Percentiles rank a stretch among this genome's conserved stretches.
These are phyloP conservation scores for Apostichopus californicus DNA, from an alignment of 35 echinoderm and acorn worm species.

Conservation along the genomic window DNA sequence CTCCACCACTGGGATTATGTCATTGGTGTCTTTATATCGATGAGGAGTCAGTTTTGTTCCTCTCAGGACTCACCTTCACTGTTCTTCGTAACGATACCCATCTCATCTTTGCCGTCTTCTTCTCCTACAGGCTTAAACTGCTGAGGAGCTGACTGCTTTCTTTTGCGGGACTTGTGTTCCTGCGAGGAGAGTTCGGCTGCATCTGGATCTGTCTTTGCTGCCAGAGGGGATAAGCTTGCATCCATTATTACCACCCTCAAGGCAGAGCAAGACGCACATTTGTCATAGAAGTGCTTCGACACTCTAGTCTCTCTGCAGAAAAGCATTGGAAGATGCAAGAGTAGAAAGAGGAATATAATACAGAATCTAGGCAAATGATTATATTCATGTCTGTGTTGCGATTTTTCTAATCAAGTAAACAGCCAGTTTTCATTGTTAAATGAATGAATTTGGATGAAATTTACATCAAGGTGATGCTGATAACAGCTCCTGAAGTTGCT, in stretches of 20 bases:
- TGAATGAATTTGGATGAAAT: too few species aligned
- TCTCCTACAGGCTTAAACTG: slow-evolving; percentile 15
- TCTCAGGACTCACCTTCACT: background rate
- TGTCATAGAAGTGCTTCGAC: background rate
- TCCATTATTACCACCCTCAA: background rate
- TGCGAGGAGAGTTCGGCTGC: background rate
- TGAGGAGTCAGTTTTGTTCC: too few species aligned
- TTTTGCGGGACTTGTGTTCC: slow-evolving; percentile 19
- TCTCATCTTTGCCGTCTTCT: background rate
- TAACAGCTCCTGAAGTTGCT: too few species aligned
- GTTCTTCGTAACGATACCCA: background rate
- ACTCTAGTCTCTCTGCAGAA: background rate
- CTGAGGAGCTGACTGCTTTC: slow-evolving; percentile 46
- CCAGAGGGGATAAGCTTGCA: background rate
- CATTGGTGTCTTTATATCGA: too few species aligned
- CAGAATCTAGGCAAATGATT: too few species aligned
- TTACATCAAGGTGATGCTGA: too few species aligned
- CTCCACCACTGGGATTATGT: too few species aligned
- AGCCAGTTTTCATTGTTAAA: too few species aligned
- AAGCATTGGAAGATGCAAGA: background rate
- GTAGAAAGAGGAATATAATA: too few species aligned
- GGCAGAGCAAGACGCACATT: background rate
- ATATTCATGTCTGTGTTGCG: too few species aligned
- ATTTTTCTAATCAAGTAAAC: too few species aligned
- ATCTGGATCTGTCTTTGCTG: background rate